These are phyloP conservation scores for Pithys albifrons DNA, from an alignment of 2,113 vertebrate genomes.

Conservation along the genomic window DNA sequence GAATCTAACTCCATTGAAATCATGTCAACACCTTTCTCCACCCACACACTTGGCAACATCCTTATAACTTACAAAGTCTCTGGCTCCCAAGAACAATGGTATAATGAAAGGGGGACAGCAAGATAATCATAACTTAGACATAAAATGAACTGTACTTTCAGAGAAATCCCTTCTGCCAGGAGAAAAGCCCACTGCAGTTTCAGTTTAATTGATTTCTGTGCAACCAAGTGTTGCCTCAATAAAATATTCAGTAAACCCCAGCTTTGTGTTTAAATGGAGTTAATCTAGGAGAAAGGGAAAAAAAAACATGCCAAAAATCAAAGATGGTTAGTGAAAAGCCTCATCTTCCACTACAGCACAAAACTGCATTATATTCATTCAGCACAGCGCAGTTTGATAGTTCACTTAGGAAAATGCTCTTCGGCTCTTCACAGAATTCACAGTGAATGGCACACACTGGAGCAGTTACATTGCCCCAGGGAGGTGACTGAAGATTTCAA, in stretches of 20 bases:
- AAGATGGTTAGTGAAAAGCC: not conserved
- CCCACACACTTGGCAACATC: constrained; percentile 55
- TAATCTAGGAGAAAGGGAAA: not conserved
- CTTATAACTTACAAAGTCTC: constrained; percentile 53
- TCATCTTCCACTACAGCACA: not conserved
- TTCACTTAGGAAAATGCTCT: not conserved
- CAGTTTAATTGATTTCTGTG: constrained; percentile 34
- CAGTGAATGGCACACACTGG: not conserved
- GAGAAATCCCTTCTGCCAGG: constrained; percentile 27
- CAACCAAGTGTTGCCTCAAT: not conserved
- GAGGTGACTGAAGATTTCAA: not conserved
- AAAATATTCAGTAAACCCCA: constrained; percentile 18
- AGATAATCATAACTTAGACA: constrained; percentile 61
- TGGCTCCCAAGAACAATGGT: constrained; percentile 61
- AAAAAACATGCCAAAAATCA: not conserved
- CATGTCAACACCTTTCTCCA: constrained; percentile 58
- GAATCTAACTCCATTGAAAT: constrained; percentile 54
- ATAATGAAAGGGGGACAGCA: constrained; percentile 64
- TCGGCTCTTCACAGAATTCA: not conserved
- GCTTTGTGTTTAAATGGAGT: not conserved
- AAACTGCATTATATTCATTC: not conserved
- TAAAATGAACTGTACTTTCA: constrained; percentile 40
- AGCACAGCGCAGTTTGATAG: not conserved
- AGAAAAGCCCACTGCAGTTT: constrained; percentile 46
- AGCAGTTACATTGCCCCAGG: not conserved